Conservation (phyloP, 53 echinoderm and acorn worm species). For the Echinarachnius parma region DNA sequence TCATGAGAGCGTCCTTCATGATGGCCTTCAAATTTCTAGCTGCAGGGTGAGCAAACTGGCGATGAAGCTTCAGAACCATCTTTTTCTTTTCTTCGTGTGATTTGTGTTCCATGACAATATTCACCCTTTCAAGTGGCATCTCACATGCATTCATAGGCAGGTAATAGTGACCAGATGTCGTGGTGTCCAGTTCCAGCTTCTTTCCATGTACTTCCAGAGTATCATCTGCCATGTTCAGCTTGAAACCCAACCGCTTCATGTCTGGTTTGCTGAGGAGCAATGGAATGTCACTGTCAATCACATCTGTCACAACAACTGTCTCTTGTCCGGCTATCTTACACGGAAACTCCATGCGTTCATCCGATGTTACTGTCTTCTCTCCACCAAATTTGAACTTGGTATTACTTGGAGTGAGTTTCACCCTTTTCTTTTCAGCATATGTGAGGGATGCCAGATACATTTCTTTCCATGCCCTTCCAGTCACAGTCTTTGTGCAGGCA, state of each 20-base stretch:
- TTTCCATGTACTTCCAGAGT: constrained; percentile 43
- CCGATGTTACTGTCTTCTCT: constrained; percentile 36
- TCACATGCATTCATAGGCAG: constrained; percentile 32
- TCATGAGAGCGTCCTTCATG: constrained; percentile 26
- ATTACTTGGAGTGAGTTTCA: constrained; percentile 26
- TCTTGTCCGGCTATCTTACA: constrained; percentile 30
- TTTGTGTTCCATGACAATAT: constrained; percentile 29
- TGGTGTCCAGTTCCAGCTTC: constrained; percentile 19
- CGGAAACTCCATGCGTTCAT: constrained; percentile 28
- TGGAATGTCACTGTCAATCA: constrained; percentile 51
- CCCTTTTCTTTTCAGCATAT: constrained; percentile 15
- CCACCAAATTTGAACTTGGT: constrained; percentile 53
- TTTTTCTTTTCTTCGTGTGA: constrained; percentile 34
- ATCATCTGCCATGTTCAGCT: constrained; percentile 40
- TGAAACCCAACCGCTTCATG: constrained; percentile 42
- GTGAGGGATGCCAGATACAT: constrained; percentile 42
- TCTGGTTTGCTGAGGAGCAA: constrained; percentile 51
- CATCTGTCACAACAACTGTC: constrained; percentile 35
- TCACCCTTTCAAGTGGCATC: constrained; percentile 6
- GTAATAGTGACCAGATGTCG: constrained; percentile 47
- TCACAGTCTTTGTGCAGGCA: constrained; percentile 34
- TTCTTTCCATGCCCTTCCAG: constrained; percentile 48
- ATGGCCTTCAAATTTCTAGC: constrained; percentile 38
- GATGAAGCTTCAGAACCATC: constrained; percentile 37
- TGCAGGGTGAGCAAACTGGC: constrained; percentile 48